Evolutionary conservation across 2,113 vertebrate species (phyloP).

Genomic region (Psilopsiagon aymara): DNA sequence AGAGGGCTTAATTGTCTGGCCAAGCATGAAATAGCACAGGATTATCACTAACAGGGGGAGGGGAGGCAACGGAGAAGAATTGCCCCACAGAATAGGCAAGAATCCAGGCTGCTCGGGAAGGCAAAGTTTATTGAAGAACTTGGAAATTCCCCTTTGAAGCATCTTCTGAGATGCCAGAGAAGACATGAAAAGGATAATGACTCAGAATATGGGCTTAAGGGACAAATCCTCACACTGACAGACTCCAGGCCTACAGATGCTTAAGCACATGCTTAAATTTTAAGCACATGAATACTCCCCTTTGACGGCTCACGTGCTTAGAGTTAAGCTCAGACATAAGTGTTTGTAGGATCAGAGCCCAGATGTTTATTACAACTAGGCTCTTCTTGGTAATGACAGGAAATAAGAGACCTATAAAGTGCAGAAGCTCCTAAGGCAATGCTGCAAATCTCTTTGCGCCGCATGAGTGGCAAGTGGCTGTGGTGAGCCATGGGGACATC

Average conservation of each 20-base stretch:
- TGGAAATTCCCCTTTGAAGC: conserved; percentile 59
- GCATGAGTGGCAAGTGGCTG: rapidly evolving
- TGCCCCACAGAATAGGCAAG: conserved; percentile 64
- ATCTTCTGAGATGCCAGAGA: conserved; percentile 57
- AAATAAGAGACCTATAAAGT: not conserved
- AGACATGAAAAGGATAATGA: conserved; percentile 67
- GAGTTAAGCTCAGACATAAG: conserved; percentile 59
- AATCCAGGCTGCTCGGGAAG: conserved; percentile 43
- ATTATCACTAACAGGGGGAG: conserved; percentile 69
- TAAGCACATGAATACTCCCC: conserved; percentile 64
- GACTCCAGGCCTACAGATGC: conserved; percentile 27
- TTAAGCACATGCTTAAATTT: conserved; percentile 67
- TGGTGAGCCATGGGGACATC: rapidly evolving
- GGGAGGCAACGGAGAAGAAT: conserved; percentile 44
- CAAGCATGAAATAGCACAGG: conserved; percentile 72
- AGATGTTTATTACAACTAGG: conserved; percentile 50
- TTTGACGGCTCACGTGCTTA: conserved; percentile 61
- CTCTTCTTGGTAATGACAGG: conserved; percentile 19
- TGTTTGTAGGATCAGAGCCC: conserved; percentile 58
- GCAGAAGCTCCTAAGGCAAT: not conserved
- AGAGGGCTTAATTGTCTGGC: conserved; percentile 71
- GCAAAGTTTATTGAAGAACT: conserved; percentile 67
- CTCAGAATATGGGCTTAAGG: conserved; percentile 61
- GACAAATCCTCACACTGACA: conserved; percentile 46
- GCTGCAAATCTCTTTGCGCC: not conserved